Conservation (phyloP, 2,113 vertebrate genomes). For the Carassius carassius region DNA sequence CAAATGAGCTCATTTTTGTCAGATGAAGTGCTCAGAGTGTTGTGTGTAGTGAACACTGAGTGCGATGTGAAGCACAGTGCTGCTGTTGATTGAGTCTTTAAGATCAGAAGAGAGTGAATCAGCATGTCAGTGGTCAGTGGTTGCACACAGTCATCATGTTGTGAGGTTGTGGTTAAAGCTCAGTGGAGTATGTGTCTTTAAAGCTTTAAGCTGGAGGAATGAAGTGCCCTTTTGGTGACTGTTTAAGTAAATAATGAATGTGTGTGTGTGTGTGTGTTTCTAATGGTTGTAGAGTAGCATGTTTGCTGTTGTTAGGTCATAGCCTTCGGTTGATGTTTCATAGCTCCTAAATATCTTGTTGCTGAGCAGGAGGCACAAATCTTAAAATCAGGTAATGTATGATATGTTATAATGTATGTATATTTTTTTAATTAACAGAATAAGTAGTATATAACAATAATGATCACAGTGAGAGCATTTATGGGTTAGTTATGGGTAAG, state of each 20-base stretch:
- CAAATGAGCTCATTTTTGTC: background rate
- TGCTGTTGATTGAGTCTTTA: background rate
- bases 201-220: slow-evolving; percentile 12
- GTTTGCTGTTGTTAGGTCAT: slow-evolving; percentile 16
- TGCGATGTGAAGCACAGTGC: background rate
- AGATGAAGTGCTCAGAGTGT: background rate
- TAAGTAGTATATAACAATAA: background rate
- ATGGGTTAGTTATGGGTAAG: background rate
- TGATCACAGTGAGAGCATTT: background rate
- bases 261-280: slow-evolving; percentile 10
- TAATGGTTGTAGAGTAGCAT: background rate
- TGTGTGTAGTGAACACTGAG: background rate
- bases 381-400: background rate
- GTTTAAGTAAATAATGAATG: slow-evolving; percentile 22
- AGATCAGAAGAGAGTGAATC: slow-evolving; percentile 1
- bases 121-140: background rate
- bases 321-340: background rate
- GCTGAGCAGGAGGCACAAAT: background rate
- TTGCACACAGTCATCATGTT: background rate
- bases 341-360: background rate
- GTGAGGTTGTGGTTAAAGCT: background rate
- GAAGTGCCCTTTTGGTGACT: slow-evolving; percentile 11
- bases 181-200: slow-evolving; percentile 1
- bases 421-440: background rate
- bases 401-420: background rate